phyloP scores from a whole-genome alignment of 2,797 vertebrate genomes.

The Urosaurus nigricauda region DNA sequence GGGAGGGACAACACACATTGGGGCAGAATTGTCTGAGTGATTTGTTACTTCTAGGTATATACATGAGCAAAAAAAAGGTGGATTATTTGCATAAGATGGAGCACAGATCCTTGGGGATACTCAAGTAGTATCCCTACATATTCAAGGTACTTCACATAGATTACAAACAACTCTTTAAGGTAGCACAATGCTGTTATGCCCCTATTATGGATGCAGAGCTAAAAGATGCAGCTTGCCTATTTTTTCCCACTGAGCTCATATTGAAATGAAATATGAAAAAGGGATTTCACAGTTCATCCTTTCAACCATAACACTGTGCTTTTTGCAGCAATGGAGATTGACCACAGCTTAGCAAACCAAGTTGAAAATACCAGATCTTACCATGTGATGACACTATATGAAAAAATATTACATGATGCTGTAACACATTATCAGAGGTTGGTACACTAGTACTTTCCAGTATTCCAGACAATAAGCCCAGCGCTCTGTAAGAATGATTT shows the following conservation, averaged over 20 bases:
- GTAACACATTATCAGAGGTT: background rate
- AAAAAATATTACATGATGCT: background rate
- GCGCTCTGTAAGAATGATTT: background rate
- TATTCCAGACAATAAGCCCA: background rate
- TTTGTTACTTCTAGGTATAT: background rate
- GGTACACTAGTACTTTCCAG: background rate
- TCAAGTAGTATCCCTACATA: background rate
- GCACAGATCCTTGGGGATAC: background rate
- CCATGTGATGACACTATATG: background rate
- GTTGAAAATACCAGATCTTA: background rate
- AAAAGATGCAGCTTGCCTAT: background rate
- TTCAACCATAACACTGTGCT: background rate
- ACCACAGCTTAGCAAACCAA: background rate
- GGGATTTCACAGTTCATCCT: background rate
- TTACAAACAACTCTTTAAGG: background rate
- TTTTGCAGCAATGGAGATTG: background rate
- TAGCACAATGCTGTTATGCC: background rate
- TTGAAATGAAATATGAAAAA: background rate
- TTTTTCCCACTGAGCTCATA: no score
- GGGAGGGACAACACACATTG: background rate
- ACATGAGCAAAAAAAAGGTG: background rate
- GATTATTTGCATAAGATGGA: background rate
- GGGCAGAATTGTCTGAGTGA: background rate
- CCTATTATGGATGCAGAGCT: background rate
- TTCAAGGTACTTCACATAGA: background rate